Conservation (phyloP, 2,888 invertebrate genomes). For the Drosophila histrio region DNA sequence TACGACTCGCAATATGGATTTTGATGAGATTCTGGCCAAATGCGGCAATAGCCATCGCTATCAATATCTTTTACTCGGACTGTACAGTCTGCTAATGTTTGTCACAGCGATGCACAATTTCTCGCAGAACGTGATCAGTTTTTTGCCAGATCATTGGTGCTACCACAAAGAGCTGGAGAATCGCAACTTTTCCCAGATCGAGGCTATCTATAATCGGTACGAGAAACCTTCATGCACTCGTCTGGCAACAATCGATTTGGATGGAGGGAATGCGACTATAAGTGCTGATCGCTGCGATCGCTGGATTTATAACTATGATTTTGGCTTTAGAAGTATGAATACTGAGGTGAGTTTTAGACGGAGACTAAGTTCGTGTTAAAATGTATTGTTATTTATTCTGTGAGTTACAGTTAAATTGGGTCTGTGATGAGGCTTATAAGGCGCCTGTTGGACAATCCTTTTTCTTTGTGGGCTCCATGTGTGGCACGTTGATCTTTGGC, state of each 20-base stretch:
- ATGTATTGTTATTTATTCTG: slow-evolving; percentile 21
- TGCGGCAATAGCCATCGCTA: slow-evolving; percentile 85
- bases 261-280: slow-evolving; percentile 61
- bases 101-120: slow-evolving; percentile 86
- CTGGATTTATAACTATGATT: slow-evolving; percentile 86
- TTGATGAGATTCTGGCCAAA: slow-evolving; percentile 85
- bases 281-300: slow-evolving; percentile 82
- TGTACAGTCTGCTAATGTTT: slow-evolving; percentile 85
- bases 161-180: slow-evolving; percentile 75
- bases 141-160: slow-evolving; percentile 85
- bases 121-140: slow-evolving; percentile 86
- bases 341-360: slow-evolving; percentile 85
- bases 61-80: slow-evolving; percentile 84
- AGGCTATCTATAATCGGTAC: slow-evolving; percentile 73
- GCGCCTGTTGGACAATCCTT: slow-evolving; percentile 86
- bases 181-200: slow-evolving; percentile 67
- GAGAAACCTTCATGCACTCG: slow-evolving; percentile 78
- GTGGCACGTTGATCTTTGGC: slow-evolving; percentile 86
- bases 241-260: slow-evolving; percentile 49
- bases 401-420: slow-evolving; percentile 85
- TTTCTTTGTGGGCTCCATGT: slow-evolving; percentile 86
- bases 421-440: slow-evolving; percentile 86
- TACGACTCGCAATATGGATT: slow-evolving; percentile 75
- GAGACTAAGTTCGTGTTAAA: neutral
- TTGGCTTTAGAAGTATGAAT: slow-evolving; percentile 86